Conservation (phyloP, 2,113 vertebrate species). For the Sebastes fasciatus region DNA sequence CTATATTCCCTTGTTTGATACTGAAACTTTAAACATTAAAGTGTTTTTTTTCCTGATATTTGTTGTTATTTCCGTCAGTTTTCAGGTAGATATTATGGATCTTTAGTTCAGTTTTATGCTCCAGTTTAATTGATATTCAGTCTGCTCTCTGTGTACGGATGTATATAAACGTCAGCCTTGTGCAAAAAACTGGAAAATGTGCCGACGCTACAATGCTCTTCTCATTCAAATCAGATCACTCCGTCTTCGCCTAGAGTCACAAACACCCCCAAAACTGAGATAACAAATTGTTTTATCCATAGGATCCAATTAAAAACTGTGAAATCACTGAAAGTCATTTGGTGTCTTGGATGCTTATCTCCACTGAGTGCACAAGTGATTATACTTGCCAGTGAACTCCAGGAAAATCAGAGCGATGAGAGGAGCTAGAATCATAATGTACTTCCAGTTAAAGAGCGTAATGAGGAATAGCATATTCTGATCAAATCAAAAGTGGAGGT, state of each 20-base stretch:
- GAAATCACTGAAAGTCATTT: constrained; percentile 75
- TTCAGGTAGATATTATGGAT: neutral
- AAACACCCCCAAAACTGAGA: constrained; percentile 60
- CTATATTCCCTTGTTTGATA: neutral
- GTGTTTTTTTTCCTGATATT: neutral
- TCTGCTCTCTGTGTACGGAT: neutral
- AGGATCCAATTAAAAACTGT: constrained; percentile 80
- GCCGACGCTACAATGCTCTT: constrained; percentile 29
- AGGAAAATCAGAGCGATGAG: constrained; percentile 53
- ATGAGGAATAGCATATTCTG: constrained; percentile 36
- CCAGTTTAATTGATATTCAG: neutral
- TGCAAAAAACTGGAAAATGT: constrained; percentile 36
- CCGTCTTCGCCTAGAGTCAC: constrained; percentile 63
- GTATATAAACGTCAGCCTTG: constrained; percentile 8
- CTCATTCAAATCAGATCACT: constrained; percentile 57
- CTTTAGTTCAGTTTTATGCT: neutral
- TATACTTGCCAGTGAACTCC: constrained; percentile 61
- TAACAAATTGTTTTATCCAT: constrained; percentile 76
- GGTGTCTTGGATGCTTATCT: constrained; percentile 72
- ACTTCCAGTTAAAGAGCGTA: constrained; percentile 33
- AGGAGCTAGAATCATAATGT: constrained; percentile 35
- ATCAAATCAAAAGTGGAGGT: constrained; percentile 46
- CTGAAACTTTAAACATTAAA: neutral
- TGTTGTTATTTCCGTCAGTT: neutral
- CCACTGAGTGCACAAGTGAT: constrained; percentile 62